Evolutionary conservation across 2,797 vertebrate species (phyloP), one percentile per base, ranked within the genome.

Genomic region (Adelosebastes latens): DNA sequence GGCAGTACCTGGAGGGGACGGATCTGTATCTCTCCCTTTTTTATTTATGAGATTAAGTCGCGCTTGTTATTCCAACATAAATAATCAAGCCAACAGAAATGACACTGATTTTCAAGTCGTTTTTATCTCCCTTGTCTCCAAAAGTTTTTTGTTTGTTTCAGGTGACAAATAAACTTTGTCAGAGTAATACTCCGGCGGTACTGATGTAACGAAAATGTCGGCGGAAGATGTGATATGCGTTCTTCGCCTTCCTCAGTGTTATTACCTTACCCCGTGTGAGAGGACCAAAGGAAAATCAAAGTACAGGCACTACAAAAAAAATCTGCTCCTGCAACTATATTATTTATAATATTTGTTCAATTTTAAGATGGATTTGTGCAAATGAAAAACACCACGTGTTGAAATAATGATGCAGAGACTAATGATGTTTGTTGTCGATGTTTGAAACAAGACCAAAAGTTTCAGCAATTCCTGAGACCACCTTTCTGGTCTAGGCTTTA

Each of bases 31-130:
- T 91, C 85, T 92, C 84, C 89, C 93, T 95, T 92, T 93, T 94
- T 95, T 96, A 94, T 95, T 95, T 95, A 95, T 94, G 94, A 94
- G 95, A 96, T 96, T 95, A 96, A 92, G 90, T 92, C 84, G 71
- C 69, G 91, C 95, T 93, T 95, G 92, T 94, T 95, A 95, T 94
- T 94, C 92, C 94, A 95, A 94, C 94, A 95, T 92, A 94, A 96
- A 95, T 94, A 94, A 95, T 95, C 93, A 93, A 93, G 91, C 88
- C 88, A 92, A 90, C 70, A 92, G 90, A 93, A 94, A 91, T 92
- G 88, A 95, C 91, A 90, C 86, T 93, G 87, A 93, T 93, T 95
- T 92, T 92, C 85, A 92, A 92, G 90, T 91, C 80, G 75, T 75
- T 89, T 53, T 93, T 79, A 92, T 93, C 93, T 86, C 62, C 49